Percentiles rank a stretch among this genome's conserved stretches.
phyloP scores from a whole-genome alignment of 2,888 invertebrate genomes.

The Protodeltote pygarga region DNA sequence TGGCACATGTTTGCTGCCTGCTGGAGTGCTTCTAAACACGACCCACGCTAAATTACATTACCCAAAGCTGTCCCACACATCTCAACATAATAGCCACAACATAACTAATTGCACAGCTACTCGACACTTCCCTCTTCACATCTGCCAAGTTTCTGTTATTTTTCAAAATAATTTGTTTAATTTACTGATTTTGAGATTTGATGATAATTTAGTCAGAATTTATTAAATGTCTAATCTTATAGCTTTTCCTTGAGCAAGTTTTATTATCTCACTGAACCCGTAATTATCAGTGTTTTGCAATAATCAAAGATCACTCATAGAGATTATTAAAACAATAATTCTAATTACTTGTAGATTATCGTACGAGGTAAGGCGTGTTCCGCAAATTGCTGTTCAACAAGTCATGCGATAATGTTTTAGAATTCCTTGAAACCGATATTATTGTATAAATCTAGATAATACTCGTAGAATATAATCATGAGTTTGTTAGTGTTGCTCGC shows the following conservation, averaged over 20 bases:
- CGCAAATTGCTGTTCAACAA: slow-evolving; percentile 26
- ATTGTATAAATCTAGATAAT: too few species aligned
- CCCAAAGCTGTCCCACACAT: slow-evolving; percentile 47
- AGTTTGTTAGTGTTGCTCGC: slow-evolving; percentile 9
- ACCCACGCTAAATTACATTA: slow-evolving; percentile 52
- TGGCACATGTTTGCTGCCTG: slow-evolving; percentile 13
- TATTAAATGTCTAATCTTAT: too few species aligned
- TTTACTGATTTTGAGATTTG: slow-evolving; percentile 18
- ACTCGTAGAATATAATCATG: slow-evolving; percentile 8
- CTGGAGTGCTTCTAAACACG: slow-evolving; percentile 43
- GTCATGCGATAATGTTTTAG: slow-evolving; percentile 36
- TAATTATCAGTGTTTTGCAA: slow-evolving; percentile 1
- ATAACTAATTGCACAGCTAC: slow-evolving; percentile 43
- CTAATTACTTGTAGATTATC: slow-evolving; percentile 28
- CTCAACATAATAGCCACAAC: slow-evolving; percentile 28
- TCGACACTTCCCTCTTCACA: slow-evolving; percentile 26
- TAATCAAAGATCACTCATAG: slow-evolving; percentile 17
- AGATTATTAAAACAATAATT: slow-evolving; percentile 23
- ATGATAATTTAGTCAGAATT: slow-evolving; percentile 19
- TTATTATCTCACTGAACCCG: slow-evolving; percentile 7
- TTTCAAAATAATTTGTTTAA: slow-evolving; percentile 26
- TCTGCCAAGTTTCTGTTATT: slow-evolving; percentile 41
- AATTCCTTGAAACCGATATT: slow-evolving; percentile 18
- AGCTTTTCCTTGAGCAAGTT: slow-evolving; percentile 15
- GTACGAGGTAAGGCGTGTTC: slow-evolving; percentile 27